These are phyloP conservation scores for Ganaspis brasiliensis DNA, from an alignment of 2,888 invertebrate species.

Conservation along the genomic window DNA sequence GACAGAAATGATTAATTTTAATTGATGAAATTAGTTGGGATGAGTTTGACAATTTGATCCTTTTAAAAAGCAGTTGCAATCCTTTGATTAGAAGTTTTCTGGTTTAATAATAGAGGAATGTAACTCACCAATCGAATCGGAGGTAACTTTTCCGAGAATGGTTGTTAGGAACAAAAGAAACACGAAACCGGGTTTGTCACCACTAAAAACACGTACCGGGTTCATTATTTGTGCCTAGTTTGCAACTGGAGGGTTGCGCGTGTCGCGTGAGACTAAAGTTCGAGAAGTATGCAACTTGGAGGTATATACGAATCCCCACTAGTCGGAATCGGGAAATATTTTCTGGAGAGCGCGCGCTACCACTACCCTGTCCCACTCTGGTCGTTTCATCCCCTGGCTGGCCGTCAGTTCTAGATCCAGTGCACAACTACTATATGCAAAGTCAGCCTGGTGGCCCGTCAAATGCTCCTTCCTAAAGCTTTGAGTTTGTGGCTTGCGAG, in stretches of 20 bases:
- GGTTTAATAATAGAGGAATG: too few species aligned
- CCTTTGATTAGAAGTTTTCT: too few species aligned
- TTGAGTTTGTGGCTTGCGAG: neutral
- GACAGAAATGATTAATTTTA: too few species aligned
- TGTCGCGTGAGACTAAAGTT: slow-evolving; percentile 39
- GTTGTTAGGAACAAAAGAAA: slow-evolving; percentile 17
- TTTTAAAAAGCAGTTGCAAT: too few species aligned
- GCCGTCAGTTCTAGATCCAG: neutral
- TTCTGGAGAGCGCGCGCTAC: slow-evolving; percentile 26
- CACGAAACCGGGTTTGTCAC: slow-evolving; percentile 15
- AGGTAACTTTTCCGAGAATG: slow-evolving; percentile 17
- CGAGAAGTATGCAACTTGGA: slow-evolving; percentile 1
- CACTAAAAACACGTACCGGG: slow-evolving; percentile 39
- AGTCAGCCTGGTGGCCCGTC: neutral
- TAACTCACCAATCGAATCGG: slow-evolving; percentile 9
- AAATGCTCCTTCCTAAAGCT: neutral
- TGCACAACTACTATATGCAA: neutral
- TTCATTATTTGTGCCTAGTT: neutral
- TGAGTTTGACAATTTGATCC: too few species aligned
- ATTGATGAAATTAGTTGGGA: too few species aligned
- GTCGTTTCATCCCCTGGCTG: slow-evolving; percentile 10
- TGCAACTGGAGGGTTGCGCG: slow-evolving; percentile 28
- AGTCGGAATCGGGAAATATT: slow-evolving; percentile 25
- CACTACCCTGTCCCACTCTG: slow-evolving; percentile 2
- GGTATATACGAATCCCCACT: slow-evolving; percentile 31